Conservation (phyloP, 2,888 invertebrate genomes). For the Aplocera efformata region DNA sequence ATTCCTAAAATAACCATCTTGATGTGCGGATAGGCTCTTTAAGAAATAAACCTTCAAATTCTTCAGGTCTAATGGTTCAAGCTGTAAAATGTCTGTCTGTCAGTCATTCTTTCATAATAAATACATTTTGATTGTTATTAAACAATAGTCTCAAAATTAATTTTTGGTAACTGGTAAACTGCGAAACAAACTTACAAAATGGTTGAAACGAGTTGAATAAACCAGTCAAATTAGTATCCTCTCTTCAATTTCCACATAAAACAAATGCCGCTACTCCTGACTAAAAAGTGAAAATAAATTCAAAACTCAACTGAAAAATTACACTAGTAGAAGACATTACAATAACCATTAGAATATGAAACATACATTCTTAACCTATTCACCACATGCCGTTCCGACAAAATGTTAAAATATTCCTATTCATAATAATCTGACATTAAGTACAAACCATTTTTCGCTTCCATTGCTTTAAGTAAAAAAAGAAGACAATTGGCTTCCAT, state of each 20-base stretch:
- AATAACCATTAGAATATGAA: conserved; percentile 34
- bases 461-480: conserved; percentile 12
- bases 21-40: no score
- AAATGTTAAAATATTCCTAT: conserved; percentile 30
- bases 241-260: conserved; percentile 46
- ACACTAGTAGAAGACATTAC: conserved; percentile 54
- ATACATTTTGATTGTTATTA: no score
- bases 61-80: no score
- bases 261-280: conserved; percentile 69
- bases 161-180: no score
- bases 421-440: conserved; percentile 16
- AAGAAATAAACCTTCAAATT: no score
- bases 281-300: conserved; percentile 68
- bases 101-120: no score
- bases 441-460: conserved; percentile 17
- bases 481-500: background rate
- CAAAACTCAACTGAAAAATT: conserved; percentile 56
- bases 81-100: no score
- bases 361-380: conserved; percentile 49
- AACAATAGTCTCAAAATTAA: no score
- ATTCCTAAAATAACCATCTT: no score
- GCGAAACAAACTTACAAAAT: no score
- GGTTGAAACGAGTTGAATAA: no score
- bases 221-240: background rate
- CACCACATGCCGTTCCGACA: conserved; percentile 36